These are phyloP conservation scores for Macrophya annulata DNA, from an alignment of 2,888 invertebrate genomes.

Conservation along the genomic window DNA sequence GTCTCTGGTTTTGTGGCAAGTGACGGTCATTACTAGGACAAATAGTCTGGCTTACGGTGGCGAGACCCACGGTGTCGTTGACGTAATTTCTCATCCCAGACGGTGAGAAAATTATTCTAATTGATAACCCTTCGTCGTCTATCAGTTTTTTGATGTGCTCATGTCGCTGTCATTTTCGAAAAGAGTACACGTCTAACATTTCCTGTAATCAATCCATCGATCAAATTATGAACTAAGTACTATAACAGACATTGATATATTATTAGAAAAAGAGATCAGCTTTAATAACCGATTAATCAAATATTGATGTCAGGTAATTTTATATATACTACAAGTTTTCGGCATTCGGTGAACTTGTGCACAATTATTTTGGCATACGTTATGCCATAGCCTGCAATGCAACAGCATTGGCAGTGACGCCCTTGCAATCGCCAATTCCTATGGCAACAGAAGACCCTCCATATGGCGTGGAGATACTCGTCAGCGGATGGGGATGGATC, in stretches of 20 bases:
- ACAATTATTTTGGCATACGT: not conserved
- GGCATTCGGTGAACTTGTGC: not conserved
- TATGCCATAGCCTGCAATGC: constrained; percentile 52
- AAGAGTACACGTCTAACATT: not conserved
- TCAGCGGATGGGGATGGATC: constrained; percentile 62
- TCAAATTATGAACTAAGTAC: not conserved
- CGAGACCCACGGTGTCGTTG: constrained; percentile 54
- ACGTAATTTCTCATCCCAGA: constrained; percentile 56
- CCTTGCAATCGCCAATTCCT: constrained; percentile 59
- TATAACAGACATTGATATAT: not conserved
- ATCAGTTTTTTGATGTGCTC: not conserved
- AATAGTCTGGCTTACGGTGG: constrained; percentile 58
- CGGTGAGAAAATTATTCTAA: constrained; percentile 56
- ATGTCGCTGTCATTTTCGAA: not conserved
- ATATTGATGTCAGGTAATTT: not conserved
- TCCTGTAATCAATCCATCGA: constrained; percentile 5
- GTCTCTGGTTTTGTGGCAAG: constrained; percentile 26
- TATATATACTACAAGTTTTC: not conserved
- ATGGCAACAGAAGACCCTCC: constrained; percentile 53
- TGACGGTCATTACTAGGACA: constrained; percentile 59
- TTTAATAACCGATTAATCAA: constrained; percentile 23
- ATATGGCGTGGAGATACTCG: not conserved
- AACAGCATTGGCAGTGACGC: constrained; percentile 52
- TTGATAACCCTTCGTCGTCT: not conserved
- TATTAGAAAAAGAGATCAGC: not conserved